phyloP scores from a whole-genome alignment of 1,140 invertebrate species.

The Schlechtendalia chinensis region DNA sequence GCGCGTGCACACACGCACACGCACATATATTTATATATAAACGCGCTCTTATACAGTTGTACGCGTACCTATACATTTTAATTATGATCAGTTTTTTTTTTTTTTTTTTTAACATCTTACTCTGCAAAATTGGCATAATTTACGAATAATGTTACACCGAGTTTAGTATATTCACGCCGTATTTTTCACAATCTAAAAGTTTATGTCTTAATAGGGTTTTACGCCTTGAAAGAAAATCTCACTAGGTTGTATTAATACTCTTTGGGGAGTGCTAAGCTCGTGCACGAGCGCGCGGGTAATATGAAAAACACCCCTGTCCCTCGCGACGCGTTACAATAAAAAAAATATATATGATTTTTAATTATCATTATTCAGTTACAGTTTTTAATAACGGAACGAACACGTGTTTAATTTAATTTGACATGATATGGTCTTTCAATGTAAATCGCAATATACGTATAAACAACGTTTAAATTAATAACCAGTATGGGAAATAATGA shows the following conservation, averaged over 20 bases:
- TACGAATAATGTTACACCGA: slow-evolving; percentile 6
- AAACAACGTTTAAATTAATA: slow-evolving; percentile 4
- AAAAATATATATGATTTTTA: slow-evolving; percentile 48
- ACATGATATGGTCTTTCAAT: background rate
- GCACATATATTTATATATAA: too few relatives aligned
- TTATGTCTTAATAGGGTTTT: slow-evolving; percentile 42
- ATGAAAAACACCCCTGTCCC: slow-evolving; percentile 42
- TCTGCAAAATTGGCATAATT: slow-evolving; percentile 8
- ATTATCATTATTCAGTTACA: slow-evolving; percentile 46
- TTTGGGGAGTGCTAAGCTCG: slow-evolving; percentile 39
- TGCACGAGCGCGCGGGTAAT: slow-evolving; percentile 38
- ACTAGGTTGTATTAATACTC: slow-evolving; percentile 42
- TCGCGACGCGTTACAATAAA: slow-evolving; percentile 43
- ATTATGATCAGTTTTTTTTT: slow-evolving; percentile 29
- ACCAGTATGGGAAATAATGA: background rate
- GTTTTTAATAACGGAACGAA: slow-evolving; percentile 39
- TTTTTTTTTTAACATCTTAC: slow-evolving; percentile 1
- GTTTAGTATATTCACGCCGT: slow-evolving; percentile 28
- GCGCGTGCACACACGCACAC: too few relatives aligned
- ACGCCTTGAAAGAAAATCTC: slow-evolving; percentile 30
- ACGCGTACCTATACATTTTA: slow-evolving; percentile 20
- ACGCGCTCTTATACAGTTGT: too few relatives aligned
- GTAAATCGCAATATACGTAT: slow-evolving; percentile 10
- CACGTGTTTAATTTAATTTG: slow-evolving; percentile 37
- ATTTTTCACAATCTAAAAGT: slow-evolving; percentile 30